A percentile compares a stretch with the other conserved stretches of the same genome.
These are phyloP conservation scores for Selenia dentaria DNA, from an alignment of 2,888 invertebrate genomes.

Conservation along the genomic window DNA sequence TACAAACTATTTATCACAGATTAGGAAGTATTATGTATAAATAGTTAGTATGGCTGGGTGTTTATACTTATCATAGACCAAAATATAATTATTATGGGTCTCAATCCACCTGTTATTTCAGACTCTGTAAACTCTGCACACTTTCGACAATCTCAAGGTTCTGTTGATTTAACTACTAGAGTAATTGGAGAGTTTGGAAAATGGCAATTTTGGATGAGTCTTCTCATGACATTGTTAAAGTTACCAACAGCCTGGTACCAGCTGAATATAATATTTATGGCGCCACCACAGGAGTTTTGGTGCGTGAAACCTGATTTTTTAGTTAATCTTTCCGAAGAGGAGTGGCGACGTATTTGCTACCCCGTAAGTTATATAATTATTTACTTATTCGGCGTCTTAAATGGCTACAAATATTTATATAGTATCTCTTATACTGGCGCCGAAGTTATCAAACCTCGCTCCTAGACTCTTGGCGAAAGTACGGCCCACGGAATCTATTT, in stretches of 20 bases:
- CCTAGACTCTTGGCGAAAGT: too few relatives aligned
- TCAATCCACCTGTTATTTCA: background rate
- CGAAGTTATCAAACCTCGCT: too few relatives aligned
- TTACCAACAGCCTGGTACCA: conserved; percentile 86
- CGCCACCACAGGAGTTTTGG: conserved; percentile 85
- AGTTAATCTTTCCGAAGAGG: conserved; percentile 48
- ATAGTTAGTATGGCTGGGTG: too few relatives aligned
- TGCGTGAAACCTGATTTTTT: conserved; percentile 69
- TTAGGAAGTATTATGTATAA: too few relatives aligned
- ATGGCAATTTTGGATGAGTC: conserved; percentile 83
- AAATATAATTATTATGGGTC: too few relatives aligned
- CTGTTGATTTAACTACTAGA: conserved; percentile 55
- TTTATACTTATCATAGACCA: too few relatives aligned
- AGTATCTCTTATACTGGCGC: too few relatives aligned
- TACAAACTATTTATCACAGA: too few relatives aligned
- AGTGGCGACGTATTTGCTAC: conserved; percentile 72
- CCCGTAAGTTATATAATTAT: conserved; percentile 55
- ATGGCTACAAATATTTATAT: too few relatives aligned
- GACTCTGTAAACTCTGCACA: background rate
- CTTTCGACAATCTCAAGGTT: conserved; percentile 1
- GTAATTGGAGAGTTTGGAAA: conserved; percentile 84
- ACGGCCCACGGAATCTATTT: too few relatives aligned
- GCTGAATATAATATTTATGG: conserved; percentile 85
- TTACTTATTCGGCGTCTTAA: too few relatives aligned
- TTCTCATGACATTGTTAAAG: conserved; percentile 83